Percentiles rank a stretch among this genome's conserved stretches.
Evolutionary conservation across 2,888 invertebrate genomes (phyloP).

Genomic region (Bugula neritina): DNA sequence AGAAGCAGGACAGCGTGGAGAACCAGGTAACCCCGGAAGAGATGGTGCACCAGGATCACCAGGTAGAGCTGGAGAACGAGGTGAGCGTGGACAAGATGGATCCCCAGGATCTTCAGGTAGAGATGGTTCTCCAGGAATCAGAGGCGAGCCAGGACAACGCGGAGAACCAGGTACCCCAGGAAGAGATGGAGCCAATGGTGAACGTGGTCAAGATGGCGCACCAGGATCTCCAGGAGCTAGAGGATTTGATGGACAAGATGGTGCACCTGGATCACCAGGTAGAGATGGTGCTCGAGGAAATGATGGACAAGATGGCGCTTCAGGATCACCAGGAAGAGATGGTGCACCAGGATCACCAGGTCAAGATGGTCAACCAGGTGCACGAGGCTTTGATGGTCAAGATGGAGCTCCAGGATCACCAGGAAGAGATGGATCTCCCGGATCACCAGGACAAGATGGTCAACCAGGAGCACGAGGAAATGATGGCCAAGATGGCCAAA

Average conservation of each 20-base stretch:
- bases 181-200: slow-evolving; percentile 39
- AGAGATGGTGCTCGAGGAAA: neutral
- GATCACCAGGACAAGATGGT: slow-evolving; percentile 28
- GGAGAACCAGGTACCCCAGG: slow-evolving; percentile 30
- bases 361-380: slow-evolving; percentile 23
- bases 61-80: neutral
- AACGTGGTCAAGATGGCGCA: slow-evolving; percentile 27
- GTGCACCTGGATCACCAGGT: slow-evolving; percentile 27
- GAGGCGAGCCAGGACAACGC: slow-evolving; percentile 27
- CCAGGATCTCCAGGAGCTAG: neutral
- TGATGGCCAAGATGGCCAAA: neutral
- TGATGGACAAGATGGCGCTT: slow-evolving; percentile 26
- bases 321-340: slow-evolving; percentile 26
- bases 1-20: neutral
- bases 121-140: slow-evolving; percentile 26
- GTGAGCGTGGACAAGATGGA: slow-evolving; percentile 22
- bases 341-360: neutral
- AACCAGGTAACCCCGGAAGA: neutral
- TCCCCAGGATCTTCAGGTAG: neutral
- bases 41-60: slow-evolving; percentile 11
- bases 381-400: neutral
- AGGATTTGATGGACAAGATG: slow-evolving; percentile 6
- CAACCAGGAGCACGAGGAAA: neutral
- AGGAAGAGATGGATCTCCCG: slow-evolving; percentile 28
- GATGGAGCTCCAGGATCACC: slow-evolving; percentile 25